phyloP scores from a whole-genome alignment of 2,797 vertebrate genomes.

The Squalus acanthias region DNA sequence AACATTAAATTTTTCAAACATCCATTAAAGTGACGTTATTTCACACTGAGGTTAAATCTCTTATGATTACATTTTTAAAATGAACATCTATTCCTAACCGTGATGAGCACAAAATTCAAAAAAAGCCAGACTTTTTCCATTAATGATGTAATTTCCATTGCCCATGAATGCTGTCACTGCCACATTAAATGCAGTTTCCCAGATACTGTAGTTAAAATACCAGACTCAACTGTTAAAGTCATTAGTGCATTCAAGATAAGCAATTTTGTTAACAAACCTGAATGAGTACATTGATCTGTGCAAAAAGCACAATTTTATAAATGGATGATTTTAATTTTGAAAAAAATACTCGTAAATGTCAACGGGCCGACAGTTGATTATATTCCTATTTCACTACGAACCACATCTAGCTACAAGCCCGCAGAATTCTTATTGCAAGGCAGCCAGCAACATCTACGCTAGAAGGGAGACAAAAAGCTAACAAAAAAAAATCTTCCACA shows the following conservation, averaged over 20 bases:
- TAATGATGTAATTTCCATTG: not conserved
- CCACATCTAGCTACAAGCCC: not conserved
- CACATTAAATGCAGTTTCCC: not conserved
- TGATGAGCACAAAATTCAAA: not conserved
- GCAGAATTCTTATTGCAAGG: constrained; percentile 3
- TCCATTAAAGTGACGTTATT: not conserved
- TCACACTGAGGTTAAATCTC: not conserved
- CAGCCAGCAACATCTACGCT: not conserved
- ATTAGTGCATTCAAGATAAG: not conserved
- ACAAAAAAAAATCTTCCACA: constrained; percentile 40
- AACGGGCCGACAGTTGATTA: not conserved
- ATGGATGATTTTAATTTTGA: not conserved
- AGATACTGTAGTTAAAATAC: not conserved
- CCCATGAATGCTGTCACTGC: not conserved
- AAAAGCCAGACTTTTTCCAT: not conserved
- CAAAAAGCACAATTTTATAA: not conserved
- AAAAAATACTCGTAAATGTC: not conserved
- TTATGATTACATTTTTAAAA: not conserved
- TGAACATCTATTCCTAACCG: not conserved
- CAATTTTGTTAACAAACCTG: not conserved
- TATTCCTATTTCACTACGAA: not conserved
- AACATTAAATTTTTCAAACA: not conserved
- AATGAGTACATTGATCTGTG: not conserved
- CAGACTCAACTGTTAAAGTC: not conserved
- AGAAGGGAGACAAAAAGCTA: not conserved